phyloP scores from a whole-genome alignment of 2,888 invertebrate genomes.

The Argyra leucocephala region DNA sequence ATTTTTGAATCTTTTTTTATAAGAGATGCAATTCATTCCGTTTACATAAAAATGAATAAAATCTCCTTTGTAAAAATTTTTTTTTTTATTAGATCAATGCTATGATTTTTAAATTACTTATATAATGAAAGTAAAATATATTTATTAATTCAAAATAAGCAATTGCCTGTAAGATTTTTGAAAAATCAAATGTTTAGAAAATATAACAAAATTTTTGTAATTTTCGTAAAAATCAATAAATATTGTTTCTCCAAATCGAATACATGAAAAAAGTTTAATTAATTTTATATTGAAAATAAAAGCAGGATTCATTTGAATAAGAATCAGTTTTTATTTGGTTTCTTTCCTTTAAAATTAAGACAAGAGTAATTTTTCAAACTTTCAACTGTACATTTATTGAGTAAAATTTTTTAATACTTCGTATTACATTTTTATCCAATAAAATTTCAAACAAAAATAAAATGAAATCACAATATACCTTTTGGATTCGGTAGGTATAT shows the following conservation, averaged over 20 bases:
- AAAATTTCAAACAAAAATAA: neutral
- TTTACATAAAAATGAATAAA: neutral
- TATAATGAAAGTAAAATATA: neutral
- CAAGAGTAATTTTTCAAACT: too few species aligned
- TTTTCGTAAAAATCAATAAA: neutral
- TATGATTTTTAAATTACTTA: neutral
- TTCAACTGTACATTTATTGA: neutral
- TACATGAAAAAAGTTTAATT: neutral
- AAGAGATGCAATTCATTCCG: neutral
- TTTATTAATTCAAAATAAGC: neutral
- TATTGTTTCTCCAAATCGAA: neutral
- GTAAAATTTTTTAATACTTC: neutral
- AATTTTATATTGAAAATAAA: slow-evolving; percentile 1
- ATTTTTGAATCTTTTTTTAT: neutral
- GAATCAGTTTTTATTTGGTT: neutral
- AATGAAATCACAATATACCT: neutral
- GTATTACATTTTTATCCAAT: slow-evolving; percentile 3
- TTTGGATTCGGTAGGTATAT: neutral
- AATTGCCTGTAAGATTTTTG: neutral
- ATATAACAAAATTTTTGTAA: neutral
- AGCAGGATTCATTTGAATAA: neutral
- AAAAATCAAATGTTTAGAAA: neutral
- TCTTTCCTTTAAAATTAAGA: neutral
- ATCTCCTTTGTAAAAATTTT: neutral
- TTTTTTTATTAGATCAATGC: neutral